Base-by-base conservation (phyloP, 37 sponge, comb jelly and placozoan genomes). In the Ephydatia muelleri region DNA sequence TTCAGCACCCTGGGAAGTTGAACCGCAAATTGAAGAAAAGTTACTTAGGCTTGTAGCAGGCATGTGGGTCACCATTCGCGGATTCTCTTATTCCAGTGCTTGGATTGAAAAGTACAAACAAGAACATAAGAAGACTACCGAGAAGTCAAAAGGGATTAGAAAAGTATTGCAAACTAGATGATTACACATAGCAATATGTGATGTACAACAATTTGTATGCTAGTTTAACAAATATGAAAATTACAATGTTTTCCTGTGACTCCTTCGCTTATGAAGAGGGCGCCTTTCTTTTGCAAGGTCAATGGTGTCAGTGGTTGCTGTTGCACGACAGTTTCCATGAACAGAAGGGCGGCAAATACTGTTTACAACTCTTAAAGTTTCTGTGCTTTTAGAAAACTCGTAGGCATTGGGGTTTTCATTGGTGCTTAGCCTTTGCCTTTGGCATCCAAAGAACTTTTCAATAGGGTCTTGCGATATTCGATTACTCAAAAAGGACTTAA, bases 391-490 rank as follows among this genome's bases (percentile, higher is more conserved):
- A 27, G 30, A 69, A 69, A 69, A 69, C 70, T 69, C 30, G 30
- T 69, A 30, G 30, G 30, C 30, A 69, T 9, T 69, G 27, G 70
- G 70, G 30, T 69, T 80, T 67, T 37, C 38, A 43, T 80, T 80
- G 22, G 47, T 28, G 69, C 43, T 67, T 30, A 67, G 68, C 32
- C 81, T 65, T 23, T 43, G 33, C 30, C 81, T 65, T 80, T 80
- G 81, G 22, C 33, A 37, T 30, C 81, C 81, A 67, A 80, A 80
- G 69, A 67, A 80, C 27, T 37, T 38, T 38, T 80, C 81, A 29
- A 80, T 21, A 21, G 81, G 69, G 38, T 80, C 81, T 80, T 80
- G 81, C 22, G 69, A 34, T 30, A 79, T 38, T 12, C 80, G 65
- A 64, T 65, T 38, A 30, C 38, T 79, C 9, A 79, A 66, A 16